Evolutionary conservation across 1,140 invertebrate species (phyloP).

Genomic region (Nebria ingens): DNA sequence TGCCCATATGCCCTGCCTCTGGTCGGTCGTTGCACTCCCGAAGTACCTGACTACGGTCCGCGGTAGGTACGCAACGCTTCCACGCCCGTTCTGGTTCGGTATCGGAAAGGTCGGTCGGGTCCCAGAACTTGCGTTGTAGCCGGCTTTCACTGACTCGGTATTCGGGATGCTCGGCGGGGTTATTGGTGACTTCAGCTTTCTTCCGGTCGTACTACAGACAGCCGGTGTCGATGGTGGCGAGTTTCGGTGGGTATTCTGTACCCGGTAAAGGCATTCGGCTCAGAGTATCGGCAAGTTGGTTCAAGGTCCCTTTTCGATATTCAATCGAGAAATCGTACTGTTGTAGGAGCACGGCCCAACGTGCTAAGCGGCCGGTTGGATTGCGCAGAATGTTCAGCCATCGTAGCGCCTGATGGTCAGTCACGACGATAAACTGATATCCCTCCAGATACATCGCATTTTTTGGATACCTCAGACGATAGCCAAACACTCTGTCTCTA

Average conservation of each 20-base stretch:
- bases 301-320: slow-evolving; percentile 21
- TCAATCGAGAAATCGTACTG: slow-evolving; percentile 17
- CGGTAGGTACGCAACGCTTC: slow-evolving; percentile 18
- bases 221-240: not conserved
- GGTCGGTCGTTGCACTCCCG: slow-evolving; percentile 22
- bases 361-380: slow-evolving; percentile 18
- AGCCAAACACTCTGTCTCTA: slow-evolving; percentile 34
- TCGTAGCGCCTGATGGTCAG: slow-evolving; percentile 32
- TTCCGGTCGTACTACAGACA: slow-evolving; percentile 8
- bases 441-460: slow-evolving; percentile 29
- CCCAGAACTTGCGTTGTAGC: slow-evolving; percentile 20
- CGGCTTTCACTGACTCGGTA: slow-evolving; percentile 22
- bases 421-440: slow-evolving; percentile 30
- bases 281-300: slow-evolving; percentile 20
- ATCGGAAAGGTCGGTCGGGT: slow-evolving; percentile 13
- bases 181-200: not conserved
- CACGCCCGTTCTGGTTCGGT: slow-evolving; percentile 1
- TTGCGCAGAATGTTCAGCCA: slow-evolving; percentile 17
- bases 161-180: slow-evolving; percentile 15
- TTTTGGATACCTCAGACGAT: slow-evolving; percentile 28
- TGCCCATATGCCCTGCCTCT: slow-evolving; percentile 23
- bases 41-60: slow-evolving; percentile 14
- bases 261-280: slow-evolving; percentile 13
- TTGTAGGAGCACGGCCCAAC: slow-evolving; percentile 32
- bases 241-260: not conserved